Conservation (phyloP, 2,797 vertebrate species). For the Hoplostethus mediterraneus region DNA sequence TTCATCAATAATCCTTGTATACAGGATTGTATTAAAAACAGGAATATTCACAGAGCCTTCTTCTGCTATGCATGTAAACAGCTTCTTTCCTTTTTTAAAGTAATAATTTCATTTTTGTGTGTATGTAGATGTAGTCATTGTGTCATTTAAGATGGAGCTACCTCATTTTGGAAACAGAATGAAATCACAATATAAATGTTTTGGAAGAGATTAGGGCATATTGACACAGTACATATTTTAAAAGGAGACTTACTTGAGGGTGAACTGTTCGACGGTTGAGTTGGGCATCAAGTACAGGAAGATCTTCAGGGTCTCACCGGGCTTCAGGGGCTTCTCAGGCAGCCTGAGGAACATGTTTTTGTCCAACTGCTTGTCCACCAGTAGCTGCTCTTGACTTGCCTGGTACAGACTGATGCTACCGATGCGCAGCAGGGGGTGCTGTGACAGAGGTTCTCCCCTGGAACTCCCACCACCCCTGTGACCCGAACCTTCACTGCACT, state of each 20-base stretch:
- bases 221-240: background rate
- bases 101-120: constrained; percentile 9
- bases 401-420: constrained; percentile 96
- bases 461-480: constrained; percentile 70
- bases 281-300: constrained; percentile 93
- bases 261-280: constrained; percentile 95
- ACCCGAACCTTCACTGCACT: constrained; percentile 84
- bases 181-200: background rate
- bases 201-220: background rate
- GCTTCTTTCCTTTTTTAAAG: background rate
- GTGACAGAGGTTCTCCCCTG: constrained; percentile 89
- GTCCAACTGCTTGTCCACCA: constrained; percentile 94
- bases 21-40: constrained; percentile 25
- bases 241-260: constrained; percentile 89
- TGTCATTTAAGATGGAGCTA: constrained; percentile 12
- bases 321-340: constrained; percentile 92
- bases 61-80: constrained; percentile 33
- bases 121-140: constrained; percentile 20
- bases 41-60: background rate
- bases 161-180: background rate
- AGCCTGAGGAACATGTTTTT: constrained; percentile 94
- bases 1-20: constrained; percentile 32
- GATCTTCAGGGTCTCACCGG: constrained; percentile 93
- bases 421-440: constrained; percentile 95
- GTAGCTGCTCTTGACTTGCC: constrained; percentile 84